These are phyloP conservation scores for Oscheius sp. DNA, from an alignment of 2,888 invertebrate genomes.

Conservation along the genomic window DNA sequence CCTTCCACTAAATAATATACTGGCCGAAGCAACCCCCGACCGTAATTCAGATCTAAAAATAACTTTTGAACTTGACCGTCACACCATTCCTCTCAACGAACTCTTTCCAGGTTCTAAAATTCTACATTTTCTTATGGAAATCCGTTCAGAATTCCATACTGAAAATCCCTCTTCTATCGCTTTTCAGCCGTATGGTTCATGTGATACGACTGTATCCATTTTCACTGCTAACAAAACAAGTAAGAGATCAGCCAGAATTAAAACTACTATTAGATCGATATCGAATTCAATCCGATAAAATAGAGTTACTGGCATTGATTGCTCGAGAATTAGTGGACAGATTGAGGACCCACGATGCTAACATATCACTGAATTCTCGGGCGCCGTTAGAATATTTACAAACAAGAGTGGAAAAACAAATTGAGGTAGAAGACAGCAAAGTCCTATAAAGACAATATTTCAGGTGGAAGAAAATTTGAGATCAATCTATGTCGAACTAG, in stretches of 20 bases:
- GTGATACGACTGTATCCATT: constrained; percentile 26
- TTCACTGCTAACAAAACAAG: constrained; percentile 37
- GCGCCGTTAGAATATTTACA: constrained; percentile 46
- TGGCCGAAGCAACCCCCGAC: constrained; percentile 34
- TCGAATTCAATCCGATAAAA: constrained; percentile 54
- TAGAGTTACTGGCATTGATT: constrained; percentile 38
- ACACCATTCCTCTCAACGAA: constrained; percentile 20
- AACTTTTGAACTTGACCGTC: constrained; percentile 25
- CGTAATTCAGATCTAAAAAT: constrained; percentile 29
- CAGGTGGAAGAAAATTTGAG: constrained; percentile 12
- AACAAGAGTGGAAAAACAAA: constrained; percentile 38
- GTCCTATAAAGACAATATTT: not conserved
- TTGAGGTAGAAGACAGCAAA: constrained; percentile 39
- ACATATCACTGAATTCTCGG: constrained; percentile 37
- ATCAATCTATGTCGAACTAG: not conserved
- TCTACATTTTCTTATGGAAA: not conserved
- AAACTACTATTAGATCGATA: constrained; percentile 61
- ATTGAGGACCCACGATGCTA: constrained; percentile 19
- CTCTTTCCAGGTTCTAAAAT: constrained; percentile 38
- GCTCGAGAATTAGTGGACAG: constrained; percentile 38
- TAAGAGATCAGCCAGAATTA: no score
- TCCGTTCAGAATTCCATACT: constrained; percentile 26
- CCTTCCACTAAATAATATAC: constrained; percentile 15
- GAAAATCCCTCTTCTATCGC: constrained; percentile 38
- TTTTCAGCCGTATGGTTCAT: constrained; percentile 24